A percentile compares a stretch with the other conserved stretches of the same genome.
phyloP scores from a whole-genome alignment of 2,888 invertebrate genomes.

The Barypeithes pellucidus region DNA sequence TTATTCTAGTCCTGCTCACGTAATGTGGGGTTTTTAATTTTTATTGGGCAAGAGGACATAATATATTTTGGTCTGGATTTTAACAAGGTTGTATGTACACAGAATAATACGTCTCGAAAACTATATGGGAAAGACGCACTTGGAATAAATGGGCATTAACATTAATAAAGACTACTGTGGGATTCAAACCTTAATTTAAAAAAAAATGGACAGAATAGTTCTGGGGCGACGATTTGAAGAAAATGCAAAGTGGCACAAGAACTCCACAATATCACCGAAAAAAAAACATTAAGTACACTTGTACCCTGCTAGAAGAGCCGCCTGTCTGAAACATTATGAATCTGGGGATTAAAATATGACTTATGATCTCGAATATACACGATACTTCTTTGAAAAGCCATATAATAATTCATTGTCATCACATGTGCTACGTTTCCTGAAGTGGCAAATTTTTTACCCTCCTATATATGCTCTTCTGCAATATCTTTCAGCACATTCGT shows the following conservation, averaged over 20 bases:
- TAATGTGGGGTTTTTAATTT: too few relatives aligned
- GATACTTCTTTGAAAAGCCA: conserved; percentile 59
- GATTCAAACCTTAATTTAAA: too few relatives aligned
- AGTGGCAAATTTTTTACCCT: conserved; percentile 58
- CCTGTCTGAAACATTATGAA: conserved; percentile 39
- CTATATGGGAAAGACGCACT: too few relatives aligned
- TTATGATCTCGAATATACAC: conserved; percentile 45
- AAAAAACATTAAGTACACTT: conserved; percentile 42
- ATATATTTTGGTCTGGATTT: too few relatives aligned
- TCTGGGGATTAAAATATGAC: conserved; percentile 39
- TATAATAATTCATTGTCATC: conserved; percentile 60
- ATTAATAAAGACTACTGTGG: too few relatives aligned
- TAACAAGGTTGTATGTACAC: too few relatives aligned
- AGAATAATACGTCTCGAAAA: too few relatives aligned
- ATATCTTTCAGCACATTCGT: conserved; percentile 38
- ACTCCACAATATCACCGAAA: not conserved
- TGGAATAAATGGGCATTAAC: too few relatives aligned
- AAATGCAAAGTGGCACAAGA: not conserved
- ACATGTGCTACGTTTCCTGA: conserved; percentile 61
- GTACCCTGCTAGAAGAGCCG: conserved; percentile 4
- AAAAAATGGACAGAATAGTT: too few relatives aligned
- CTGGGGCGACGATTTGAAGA: too few relatives aligned
- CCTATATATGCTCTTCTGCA: conserved; percentile 42
- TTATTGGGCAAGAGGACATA: too few relatives aligned
- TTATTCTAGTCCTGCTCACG: too few relatives aligned